Conservation (phyloP, 2,113 vertebrate genomes). For the Pavo muticus region DNA sequence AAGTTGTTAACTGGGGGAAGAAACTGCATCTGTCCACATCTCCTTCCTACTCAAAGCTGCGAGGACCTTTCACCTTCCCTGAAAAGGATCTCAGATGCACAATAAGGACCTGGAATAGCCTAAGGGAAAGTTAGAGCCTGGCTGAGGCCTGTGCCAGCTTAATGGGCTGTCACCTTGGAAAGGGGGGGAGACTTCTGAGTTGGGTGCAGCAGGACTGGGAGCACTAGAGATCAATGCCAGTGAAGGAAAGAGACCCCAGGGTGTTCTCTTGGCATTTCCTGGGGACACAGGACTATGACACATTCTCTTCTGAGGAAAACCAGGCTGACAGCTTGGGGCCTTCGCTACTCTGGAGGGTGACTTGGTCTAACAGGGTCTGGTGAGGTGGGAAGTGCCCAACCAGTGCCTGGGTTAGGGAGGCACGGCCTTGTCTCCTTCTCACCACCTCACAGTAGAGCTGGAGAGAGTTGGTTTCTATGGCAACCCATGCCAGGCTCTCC, state of each 20-base stretch:
- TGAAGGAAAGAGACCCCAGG: neutral
- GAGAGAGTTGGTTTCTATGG: constrained; percentile 71
- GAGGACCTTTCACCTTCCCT: neutral
- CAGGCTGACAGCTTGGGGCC: neutral
- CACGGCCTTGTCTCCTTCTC: constrained; percentile 29
- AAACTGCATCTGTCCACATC: neutral
- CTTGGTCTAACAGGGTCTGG: neutral
- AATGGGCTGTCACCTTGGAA: neutral
- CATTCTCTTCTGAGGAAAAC: neutral
- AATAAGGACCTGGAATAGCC: neutral
- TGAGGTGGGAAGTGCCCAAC: neutral
- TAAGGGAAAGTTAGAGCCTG: neutral
- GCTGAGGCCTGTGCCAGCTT: neutral
- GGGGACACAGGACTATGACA: rapidly evolving
- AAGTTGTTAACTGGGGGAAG: neutral
- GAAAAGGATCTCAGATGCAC: neutral
- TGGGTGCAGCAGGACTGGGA: neutral
- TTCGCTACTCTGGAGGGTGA: neutral
- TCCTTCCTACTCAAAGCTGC: neutral
- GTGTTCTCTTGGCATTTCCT: neutral
- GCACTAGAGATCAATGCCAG: neutral
- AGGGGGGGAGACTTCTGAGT: neutral
- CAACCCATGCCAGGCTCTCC: constrained; percentile 65
- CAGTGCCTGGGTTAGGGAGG: neutral
- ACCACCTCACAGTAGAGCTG: constrained; percentile 54